Percentiles rank a stretch among this genome's conserved stretches.
phyloP scores from a whole-genome alignment of 2,797 vertebrate species.

The Crenichthys baileyi region DNA sequence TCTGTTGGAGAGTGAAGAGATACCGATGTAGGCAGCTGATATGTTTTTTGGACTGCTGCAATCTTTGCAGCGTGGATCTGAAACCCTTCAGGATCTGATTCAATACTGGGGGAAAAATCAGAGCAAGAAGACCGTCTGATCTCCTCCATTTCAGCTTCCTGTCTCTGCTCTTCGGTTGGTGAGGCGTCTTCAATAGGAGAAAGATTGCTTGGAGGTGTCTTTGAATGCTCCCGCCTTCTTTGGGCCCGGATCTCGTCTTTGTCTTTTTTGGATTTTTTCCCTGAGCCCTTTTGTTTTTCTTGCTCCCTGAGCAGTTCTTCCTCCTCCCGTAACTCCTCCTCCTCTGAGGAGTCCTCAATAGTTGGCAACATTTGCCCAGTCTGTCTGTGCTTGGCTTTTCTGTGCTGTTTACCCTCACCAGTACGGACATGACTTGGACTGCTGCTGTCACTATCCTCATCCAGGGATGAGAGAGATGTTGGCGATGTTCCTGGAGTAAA shows the following conservation, averaged over 20 bases:
- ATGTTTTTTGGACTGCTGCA: constrained; percentile 94
- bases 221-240: constrained; percentile 91
- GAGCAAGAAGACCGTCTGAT: constrained; percentile 96
- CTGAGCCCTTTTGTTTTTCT: constrained; percentile 94
- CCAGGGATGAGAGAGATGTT: constrained; percentile 96
- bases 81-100: constrained; percentile 97
- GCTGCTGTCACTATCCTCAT: constrained; percentile 99
- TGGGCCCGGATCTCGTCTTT: constrained; percentile 97
- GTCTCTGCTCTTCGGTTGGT: constrained; percentile 95
- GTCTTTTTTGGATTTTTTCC: constrained; percentile 97
- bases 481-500: constrained; percentile 99
- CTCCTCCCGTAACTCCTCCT: constrained; percentile 96
- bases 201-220: constrained; percentile 96
- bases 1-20: constrained; percentile 94
- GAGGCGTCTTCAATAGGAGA: constrained; percentile 99
- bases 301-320: constrained; percentile 95
- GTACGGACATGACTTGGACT: constrained; percentile 92
- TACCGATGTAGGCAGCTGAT: constrained; percentile 91
- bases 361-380: constrained; percentile 94
- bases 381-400: constrained; percentile 94
- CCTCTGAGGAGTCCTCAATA: constrained; percentile 98
- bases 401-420: constrained; percentile 93
- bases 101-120: constrained; percentile 96
- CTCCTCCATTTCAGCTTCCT: constrained; percentile 99
- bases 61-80: constrained; percentile 94